Conservation (phyloP, 2,888 invertebrate genomes). For the Hetaerina titia region DNA sequence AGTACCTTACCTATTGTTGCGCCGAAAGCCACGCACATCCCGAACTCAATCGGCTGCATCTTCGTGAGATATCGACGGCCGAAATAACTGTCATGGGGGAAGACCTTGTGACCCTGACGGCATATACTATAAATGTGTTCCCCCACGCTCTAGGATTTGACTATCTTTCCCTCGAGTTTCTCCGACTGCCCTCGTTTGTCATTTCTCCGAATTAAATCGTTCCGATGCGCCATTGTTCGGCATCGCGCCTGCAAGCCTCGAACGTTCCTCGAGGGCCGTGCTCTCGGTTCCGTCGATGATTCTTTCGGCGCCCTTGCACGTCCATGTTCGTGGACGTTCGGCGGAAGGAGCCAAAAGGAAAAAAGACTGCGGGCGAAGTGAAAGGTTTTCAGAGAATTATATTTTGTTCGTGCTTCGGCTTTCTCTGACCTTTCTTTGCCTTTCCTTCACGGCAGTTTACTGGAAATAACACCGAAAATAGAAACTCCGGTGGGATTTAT, state of each 20-base stretch:
- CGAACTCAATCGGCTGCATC: neutral
- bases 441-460: neutral
- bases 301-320: neutral
- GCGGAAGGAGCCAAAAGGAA: neutral
- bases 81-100: slow-evolving; percentile 5
- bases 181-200: slow-evolving; percentile 20
- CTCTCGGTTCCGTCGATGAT: neutral
- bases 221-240: slow-evolving; percentile 16
- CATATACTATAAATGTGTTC: neutral
- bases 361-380: neutral
- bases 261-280: neutral
- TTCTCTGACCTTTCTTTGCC: neutral
- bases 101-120: slow-evolving; percentile 22
- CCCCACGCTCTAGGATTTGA: neutral
- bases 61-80: neutral
- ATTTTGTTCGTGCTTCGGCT: neutral
- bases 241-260: too few relatives aligned
- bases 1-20: neutral
- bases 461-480: neutral
- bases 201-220: slow-evolving; percentile 3
- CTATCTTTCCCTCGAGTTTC: slow-evolving; percentile 9
- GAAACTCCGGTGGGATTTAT: neutral
- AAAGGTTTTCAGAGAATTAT: slow-evolving; percentile 18
- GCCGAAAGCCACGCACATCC: neutral
- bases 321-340: neutral